Conservation (phyloP, 2,888 invertebrate species). For the Archaeoteleia sp. region DNA sequence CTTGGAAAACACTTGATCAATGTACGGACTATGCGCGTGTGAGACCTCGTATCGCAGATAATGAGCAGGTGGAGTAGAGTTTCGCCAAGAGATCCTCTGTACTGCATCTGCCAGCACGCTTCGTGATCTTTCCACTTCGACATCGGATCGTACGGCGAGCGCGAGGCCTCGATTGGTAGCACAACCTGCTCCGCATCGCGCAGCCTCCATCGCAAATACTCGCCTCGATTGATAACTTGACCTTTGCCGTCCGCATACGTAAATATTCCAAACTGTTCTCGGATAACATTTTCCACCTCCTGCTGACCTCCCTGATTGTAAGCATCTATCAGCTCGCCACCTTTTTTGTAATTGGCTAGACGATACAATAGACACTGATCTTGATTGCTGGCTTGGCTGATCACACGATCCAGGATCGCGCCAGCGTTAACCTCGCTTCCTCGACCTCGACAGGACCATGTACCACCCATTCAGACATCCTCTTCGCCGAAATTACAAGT, state of each 20-base stretch:
- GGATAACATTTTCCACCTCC: constrained; percentile 89
- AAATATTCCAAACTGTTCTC: constrained; percentile 89
- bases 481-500: constrained; percentile 40
- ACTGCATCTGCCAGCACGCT: constrained; percentile 98
- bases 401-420: constrained; percentile 91
- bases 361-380: constrained; percentile 92
- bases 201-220: constrained; percentile 93
- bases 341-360: constrained; percentile 92
- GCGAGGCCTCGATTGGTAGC: constrained; percentile 90
- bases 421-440: constrained; percentile 77
- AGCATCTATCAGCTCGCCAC: constrained; percentile 91
- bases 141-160: constrained; percentile 90
- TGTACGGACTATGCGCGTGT: constrained; percentile 90
- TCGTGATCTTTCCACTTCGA: constrained; percentile 93
- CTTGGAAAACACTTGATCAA: constrained; percentile 94
- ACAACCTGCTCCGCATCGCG: constrained; percentile 87
- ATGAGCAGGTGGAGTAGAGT: constrained; percentile 95
- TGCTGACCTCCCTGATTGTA: constrained; percentile 89
- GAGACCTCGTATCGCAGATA: constrained; percentile 92
- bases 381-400: constrained; percentile 90
- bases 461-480: constrained; percentile 72
- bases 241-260: constrained; percentile 93
- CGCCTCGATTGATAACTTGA: constrained; percentile 89
- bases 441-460: constrained; percentile 71
- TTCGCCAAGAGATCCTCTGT: constrained; percentile 96